Evolutionary conservation across 2,888 invertebrate genomes (phyloP).

Genomic region (Camponotus fellah): DNA sequence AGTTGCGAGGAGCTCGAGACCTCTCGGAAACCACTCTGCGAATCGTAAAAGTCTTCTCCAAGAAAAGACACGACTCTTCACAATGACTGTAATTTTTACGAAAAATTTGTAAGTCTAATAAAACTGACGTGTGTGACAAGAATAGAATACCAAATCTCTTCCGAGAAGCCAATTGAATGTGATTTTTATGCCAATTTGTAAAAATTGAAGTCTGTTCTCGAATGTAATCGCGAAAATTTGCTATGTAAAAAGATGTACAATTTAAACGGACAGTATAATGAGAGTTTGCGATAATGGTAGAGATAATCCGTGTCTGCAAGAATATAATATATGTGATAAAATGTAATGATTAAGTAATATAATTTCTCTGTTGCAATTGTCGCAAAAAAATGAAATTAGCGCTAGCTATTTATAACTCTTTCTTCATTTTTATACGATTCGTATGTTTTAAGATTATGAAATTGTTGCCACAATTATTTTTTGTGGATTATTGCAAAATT

Average conservation of each 20-base stretch:
- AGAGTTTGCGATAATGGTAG: neutral
- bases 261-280: neutral
- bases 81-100: conserved; percentile 15
- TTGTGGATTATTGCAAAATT: neutral
- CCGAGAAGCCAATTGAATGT: neutral
- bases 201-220: neutral
- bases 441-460: neutral
- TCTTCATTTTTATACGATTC: neutral
- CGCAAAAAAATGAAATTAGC: neutral
- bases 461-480: neutral
- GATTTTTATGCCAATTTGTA: conserved; percentile 1
- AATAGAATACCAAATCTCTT: neutral
- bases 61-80: neutral
- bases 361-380: neutral
- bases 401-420: neutral
- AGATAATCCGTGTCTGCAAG: neutral
- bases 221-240: neutral
- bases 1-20: conserved; percentile 31
- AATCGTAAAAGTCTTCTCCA: conserved; percentile 16
- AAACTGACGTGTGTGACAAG: conserved; percentile 2
- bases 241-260: neutral
- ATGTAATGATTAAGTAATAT: conserved; percentile 1
- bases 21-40: neutral
- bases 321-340: neutral
- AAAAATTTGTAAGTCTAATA: conserved; percentile 3